Base-by-base conservation (phyloP, 2,888 invertebrate species). In the Eupithecia tripunctaria region DNA sequence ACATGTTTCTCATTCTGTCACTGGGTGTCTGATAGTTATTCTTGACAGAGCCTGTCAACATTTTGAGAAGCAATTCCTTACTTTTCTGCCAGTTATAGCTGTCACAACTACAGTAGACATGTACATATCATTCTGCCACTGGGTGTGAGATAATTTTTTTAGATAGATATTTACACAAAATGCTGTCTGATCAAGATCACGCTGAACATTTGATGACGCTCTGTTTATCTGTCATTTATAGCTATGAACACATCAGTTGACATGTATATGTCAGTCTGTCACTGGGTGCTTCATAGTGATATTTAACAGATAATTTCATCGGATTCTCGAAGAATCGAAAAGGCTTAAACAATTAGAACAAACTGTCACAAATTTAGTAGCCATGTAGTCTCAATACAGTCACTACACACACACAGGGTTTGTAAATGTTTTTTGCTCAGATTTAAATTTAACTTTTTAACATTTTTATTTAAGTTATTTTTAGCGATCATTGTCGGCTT, bases 21-120 rank as follows among this genome's bases (percentile, higher is more conserved):
- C 82, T 85, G 84, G 83, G 83, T 77, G 74, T 64, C 73, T 83
- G 80, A 84, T 79, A 47, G 79, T 75, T 81, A 60, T n/a, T n/a
- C n/a, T n/a, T n/a, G n/a, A n/a, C n/a, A n/a, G 65, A 71, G 2
- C 4, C 2, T 41, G 10, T 41, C n/a, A n/a, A n/a, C n/a, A n/a
- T n/a, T n/a, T n/a, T n/a, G n/a, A n/a, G n/a, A n/a, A n/a, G n/a
- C n/a, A n/a, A n/a, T n/a, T n/a, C n/a, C n/a, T n/a, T n/a, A n/a
- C n/a, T n/a, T n/a, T n/a, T n/a, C n/a, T n/a, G n/a, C n/a, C n/a
- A n/a, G n/a, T n/a, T n/a, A n/a, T n/a, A n/a, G n/a, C n/a, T n/a
- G n/a, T n/a, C n/a, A n/a, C n/a, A n/a, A n/a, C n/a, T n/a, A n/a
- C n/a, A n/a, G n/a, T n/a, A n/a, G n/a, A n/a, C n/a, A n/a, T n/a